Base-by-base conservation (phyloP, 2,888 invertebrate genomes). In the Rhyacophila evoluta region DNA sequence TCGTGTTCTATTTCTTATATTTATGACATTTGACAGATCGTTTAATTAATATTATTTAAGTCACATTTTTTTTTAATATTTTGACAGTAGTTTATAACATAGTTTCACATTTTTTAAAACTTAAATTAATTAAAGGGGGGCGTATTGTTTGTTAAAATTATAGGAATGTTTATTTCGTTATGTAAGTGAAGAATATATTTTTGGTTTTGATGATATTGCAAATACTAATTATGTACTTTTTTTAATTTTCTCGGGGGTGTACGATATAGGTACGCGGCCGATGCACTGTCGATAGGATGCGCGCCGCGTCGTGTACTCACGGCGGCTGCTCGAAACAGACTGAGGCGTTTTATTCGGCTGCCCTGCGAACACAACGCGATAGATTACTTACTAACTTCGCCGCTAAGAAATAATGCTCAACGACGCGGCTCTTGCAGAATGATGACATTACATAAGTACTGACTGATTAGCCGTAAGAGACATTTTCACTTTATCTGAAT, bases 371-470 rank as follows among this genome's bases (percentile, higher is more conserved):
- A 19, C 12, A 55, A 19, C 19, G 15, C 55, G 55, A 55, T 19
- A 19, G 12, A 25, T 19, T 19, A 33, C 29, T 19, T 19, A 33
- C 29, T 6, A 33, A 33, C 29, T 2, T 33, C 15, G 12, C 15
- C 55, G 55, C 55, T 19, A 55, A 55, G 41, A 41, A 41, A 41
- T 41, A n/a, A 33, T 6, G 19, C 19, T 19, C 3, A 8, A 12
- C 12, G 6, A 8, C 19, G 8, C 55, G 55, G 19, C 19, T 55
- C 55, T 25, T 10, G 8, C 55, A 19, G 29, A 33, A n/a, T n/a
- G 55, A 55, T 55, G 55, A 19, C 55, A 25, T 55, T 55, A 55
- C 55, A 55, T 55, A 55, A 55, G 55, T 55, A 25, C 55, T 10
- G 19, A 19, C 15, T 55, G 55, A 55, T 55, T 55, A 55, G 55